phyloP scores from a whole-genome alignment of 2,888 invertebrate species.

The Microplitis manilae region DNA sequence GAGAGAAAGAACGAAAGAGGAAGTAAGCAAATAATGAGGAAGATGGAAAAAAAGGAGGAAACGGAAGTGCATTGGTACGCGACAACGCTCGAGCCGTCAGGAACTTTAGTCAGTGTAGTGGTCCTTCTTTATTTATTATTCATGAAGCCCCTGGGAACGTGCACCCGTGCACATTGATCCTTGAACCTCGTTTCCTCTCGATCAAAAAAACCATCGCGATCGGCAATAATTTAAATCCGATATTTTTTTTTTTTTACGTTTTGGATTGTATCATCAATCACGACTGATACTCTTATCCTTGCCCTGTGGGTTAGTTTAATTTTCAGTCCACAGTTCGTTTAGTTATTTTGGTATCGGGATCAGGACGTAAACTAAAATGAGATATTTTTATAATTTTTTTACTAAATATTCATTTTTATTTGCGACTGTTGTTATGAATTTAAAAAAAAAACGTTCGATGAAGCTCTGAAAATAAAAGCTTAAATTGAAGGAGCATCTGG shows the following conservation, averaged over 20 bases:
- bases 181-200: slow-evolving; percentile 17
- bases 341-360: no score
- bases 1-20: neutral
- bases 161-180: slow-evolving; percentile 19
- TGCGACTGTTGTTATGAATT: no score
- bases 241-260: neutral
- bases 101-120: slow-evolving; percentile 33
- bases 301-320: no score
- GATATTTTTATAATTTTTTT: no score
- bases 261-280: neutral
- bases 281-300: no score
- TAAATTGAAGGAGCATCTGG: no score
- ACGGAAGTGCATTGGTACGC: slow-evolving; percentile 34
- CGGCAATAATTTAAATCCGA: slow-evolving; percentile 10
- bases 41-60: slow-evolving; percentile 9
- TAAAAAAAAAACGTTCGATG: no score
- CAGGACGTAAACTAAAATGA: no score
- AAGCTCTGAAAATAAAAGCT: no score
- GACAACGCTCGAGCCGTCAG: slow-evolving; percentile 17
- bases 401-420: no score
- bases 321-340: no score
- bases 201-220: slow-evolving; percentile 14
- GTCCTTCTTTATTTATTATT: slow-evolving; percentile 41
- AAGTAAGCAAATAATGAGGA: neutral
- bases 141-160: slow-evolving; percentile 37